Conservation (phyloP, 2,888 invertebrate species). For the Dyspetes luteomarginatus region DNA sequence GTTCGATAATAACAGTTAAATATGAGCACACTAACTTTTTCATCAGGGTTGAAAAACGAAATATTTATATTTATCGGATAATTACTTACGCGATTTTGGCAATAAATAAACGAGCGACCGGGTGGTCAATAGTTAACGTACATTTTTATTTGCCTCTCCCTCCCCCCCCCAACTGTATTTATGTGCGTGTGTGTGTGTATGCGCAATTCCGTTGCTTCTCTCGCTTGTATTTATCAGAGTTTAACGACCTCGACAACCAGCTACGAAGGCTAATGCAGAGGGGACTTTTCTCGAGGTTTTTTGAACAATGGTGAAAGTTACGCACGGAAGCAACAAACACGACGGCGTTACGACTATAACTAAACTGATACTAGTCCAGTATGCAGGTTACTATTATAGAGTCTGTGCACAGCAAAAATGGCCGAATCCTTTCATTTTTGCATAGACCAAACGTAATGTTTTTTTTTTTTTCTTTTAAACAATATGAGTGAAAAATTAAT, state of each 20-base stretch:
- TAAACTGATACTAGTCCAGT: constrained; percentile 19
- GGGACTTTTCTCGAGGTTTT: constrained; percentile 65
- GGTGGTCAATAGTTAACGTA: neutral
- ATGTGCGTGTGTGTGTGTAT: constrained; percentile 15
- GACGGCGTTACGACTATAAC: constrained; percentile 58
- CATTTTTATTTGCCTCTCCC: constrained; percentile 8
- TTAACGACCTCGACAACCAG: constrained; percentile 71
- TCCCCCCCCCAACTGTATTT: constrained; percentile 4
- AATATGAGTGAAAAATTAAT: neutral
- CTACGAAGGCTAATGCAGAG: constrained; percentile 66
- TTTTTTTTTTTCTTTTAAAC: neutral
- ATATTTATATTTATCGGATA: constrained; percentile 1
- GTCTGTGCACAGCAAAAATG: constrained; percentile 29
- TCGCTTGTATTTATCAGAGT: constrained; percentile 56
- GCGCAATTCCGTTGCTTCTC: neutral
- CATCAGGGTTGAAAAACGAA: neutral
- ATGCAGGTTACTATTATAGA: constrained; percentile 9
- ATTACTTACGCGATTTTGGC: constrained; percentile 41
- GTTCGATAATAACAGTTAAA: neutral
- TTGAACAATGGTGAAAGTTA: constrained; percentile 81
- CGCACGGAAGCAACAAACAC: constrained; percentile 73
- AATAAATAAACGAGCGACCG: constrained; percentile 23
- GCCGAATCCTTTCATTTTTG: constrained; percentile 80
- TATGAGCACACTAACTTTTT: neutral
- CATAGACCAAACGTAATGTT: constrained; percentile 24